Percentiles rank a stretch among this genome's conserved stretches.
These are phyloP conservation scores for Sphenopsis melanotis DNA, from an alignment of 2,797 vertebrate genomes.

Conservation along the genomic window DNA sequence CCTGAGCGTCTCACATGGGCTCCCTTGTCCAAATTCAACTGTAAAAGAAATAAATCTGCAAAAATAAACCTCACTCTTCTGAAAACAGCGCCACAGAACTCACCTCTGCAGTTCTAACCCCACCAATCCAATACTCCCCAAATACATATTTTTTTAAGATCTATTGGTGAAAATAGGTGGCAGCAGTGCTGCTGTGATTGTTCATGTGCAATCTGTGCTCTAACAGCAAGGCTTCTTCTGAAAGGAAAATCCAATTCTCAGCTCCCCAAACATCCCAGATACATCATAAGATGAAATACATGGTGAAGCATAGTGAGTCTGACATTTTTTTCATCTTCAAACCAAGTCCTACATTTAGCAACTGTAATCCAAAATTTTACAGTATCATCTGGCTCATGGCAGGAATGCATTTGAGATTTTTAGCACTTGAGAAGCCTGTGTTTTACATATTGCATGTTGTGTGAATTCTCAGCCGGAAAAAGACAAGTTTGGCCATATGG, in stretches of 20 bases:
- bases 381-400: not conserved
- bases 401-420: not conserved
- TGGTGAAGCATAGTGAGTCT: not conserved
- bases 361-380: not conserved
- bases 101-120: not conserved
- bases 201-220: not conserved
- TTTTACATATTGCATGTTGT: not conserved
- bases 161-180: not conserved
- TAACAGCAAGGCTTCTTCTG: not conserved
- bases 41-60: not conserved
- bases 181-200: not conserved
- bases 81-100: rapidly evolving
- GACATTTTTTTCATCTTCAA: not conserved
- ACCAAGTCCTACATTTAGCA: not conserved
- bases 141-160: not conserved
- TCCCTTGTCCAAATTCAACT: not conserved
- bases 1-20: not conserved
- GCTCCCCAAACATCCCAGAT: not conserved
- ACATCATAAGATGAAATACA: not conserved
- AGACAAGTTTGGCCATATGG: not conserved
- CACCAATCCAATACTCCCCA: not conserved
- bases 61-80: not conserved
- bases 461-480: not conserved
- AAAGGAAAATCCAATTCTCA: not conserved
- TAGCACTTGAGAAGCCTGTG: not conserved